Base-by-base conservation (phyloP, 1,140 invertebrate genomes). In the Brachionus calyciflorus region DNA sequence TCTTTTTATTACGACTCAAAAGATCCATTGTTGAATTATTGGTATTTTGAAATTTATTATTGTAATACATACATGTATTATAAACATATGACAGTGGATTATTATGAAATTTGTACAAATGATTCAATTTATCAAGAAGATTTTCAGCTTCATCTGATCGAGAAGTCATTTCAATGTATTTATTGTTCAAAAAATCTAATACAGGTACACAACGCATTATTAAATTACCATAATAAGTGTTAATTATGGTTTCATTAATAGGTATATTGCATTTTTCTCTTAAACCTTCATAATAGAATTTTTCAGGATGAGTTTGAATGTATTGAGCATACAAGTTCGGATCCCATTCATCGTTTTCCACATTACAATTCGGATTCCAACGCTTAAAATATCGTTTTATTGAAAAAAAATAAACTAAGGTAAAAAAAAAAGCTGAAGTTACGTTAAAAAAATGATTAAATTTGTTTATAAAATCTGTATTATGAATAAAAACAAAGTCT, bases 21-120 rank as follows among this genome's bases (percentile, higher is more conserved):
- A 65, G 9, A 17, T 44, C 60, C 4, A 65, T 65, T 2, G 37
- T 24, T 28, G 41, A 44, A 19, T 4, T 37, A 44, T 30, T 41
- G 7, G 2, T 19, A 9, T 10, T 41, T 55, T 73, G 28, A 73
- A 73, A 55, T 55, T 65, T 73, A 30, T 73, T 30, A 21, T 73
- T 55, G 21, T 73, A 73, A 40, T 73, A 73, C 28, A 73, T 41
- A 30, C 12, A 55, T 28, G 69, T 4, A 33, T 73, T 73, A 26
- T 73, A 73, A 7, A 73, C 69, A 41, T 73, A 73, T n/a, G 69
- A 49, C 2, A 73, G 26, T 40, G 69, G 44, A 55, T 73, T 73
- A 24, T 51, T 24, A 14, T 73, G 69, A 9, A 73, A 73, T 51
- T 73, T 73, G 69, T 51, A 73, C 69, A 73, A 53, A 33, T 51